Conservation (phyloP, 37 sponge, comb jelly and placozoan genomes). For the Halichondria panicea region DNA sequence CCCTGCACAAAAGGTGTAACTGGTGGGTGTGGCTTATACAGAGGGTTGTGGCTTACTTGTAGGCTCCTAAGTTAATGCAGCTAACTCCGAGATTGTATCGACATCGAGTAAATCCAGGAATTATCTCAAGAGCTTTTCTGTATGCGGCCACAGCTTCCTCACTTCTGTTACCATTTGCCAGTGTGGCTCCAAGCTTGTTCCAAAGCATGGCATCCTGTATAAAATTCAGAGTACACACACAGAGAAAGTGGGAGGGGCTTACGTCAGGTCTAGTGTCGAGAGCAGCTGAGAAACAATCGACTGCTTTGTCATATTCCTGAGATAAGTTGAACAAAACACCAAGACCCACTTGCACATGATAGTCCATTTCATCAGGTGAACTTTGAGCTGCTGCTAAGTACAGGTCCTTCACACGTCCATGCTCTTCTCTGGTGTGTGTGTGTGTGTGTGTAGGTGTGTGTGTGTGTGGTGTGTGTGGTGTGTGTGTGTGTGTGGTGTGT, state of each 20-base stretch:
- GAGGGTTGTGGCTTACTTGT: slow-evolving; percentile 45
- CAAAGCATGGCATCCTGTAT: slow-evolving; percentile 84
- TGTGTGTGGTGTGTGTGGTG: too few relatives aligned
- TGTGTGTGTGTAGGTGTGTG: too few relatives aligned
- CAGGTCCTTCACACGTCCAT: slow-evolving; percentile 42
- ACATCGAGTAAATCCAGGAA: slow-evolving; percentile 88
- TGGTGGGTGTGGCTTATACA: background rate
- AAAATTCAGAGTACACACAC: background rate
- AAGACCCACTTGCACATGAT: slow-evolving; percentile 82
- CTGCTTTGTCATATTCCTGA: slow-evolving; percentile 82
- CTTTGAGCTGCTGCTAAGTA: slow-evolving; percentile 70
- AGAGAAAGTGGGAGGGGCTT: background rate
- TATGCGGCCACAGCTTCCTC: slow-evolving; percentile 92
- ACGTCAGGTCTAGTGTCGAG: slow-evolving; percentile 61
- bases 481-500: too few relatives aligned
- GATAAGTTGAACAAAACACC: slow-evolving; percentile 86
- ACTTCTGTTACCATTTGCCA: slow-evolving; percentile 83
- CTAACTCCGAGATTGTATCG: slow-evolving; percentile 96
- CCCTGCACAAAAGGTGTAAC: slow-evolving; percentile 37
- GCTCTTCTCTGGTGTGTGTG: slow-evolving; percentile 50
- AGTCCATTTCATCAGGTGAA: slow-evolving; percentile 64
- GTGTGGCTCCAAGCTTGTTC: slow-evolving; percentile 96
- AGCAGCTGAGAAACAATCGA: slow-evolving; percentile 88
- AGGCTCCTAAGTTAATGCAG: slow-evolving; percentile 92
- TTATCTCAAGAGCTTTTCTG: slow-evolving; percentile 72